Percentiles rank a stretch among this genome's conserved stretches.
Evolutionary conservation across 2,113 vertebrate species (phyloP).

Genomic region (Ornithorhynchus anatinus): DNA sequence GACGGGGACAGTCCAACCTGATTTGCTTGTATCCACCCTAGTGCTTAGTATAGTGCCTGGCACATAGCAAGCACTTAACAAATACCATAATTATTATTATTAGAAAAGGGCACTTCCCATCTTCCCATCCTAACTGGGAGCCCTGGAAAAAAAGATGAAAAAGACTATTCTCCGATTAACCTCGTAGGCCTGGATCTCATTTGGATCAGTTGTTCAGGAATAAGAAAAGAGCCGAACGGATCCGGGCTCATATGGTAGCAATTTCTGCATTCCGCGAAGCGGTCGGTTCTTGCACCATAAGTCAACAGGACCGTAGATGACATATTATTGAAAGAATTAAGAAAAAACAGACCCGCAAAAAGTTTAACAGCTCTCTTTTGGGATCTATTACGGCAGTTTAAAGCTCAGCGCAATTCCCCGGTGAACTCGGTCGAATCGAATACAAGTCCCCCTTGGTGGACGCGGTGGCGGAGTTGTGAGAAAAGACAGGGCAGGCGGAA

Average conservation of each 20-base stretch:
- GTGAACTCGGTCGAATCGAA: constrained; percentile 9
- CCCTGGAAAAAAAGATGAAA: not conserved
- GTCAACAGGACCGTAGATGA: constrained; percentile 17
- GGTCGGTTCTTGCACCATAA: constrained; percentile 22
- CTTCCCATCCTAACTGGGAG: not conserved
- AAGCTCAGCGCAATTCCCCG: not conserved
- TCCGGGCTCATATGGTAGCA: not conserved
- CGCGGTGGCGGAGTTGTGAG: too few species aligned
- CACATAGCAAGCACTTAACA: too few species aligned
- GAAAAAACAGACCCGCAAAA: constrained; percentile 5
- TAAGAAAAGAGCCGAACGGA: not conserved
- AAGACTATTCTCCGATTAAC: not conserved
- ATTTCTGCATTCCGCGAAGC: not conserved
- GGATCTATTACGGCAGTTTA: constrained; percentile 6
- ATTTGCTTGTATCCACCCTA: too few species aligned
- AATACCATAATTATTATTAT: not conserved
- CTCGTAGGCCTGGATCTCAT: not conserved
- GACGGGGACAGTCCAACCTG: too few species aligned
- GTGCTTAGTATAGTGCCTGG: too few species aligned
- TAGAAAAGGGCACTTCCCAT: not conserved
- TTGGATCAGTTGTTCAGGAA: constrained; percentile 15
- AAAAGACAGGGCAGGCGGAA: too few species aligned
- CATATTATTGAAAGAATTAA: constrained; percentile 9
- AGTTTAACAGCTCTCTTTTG: constrained; percentile 12
- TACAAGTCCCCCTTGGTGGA: too few species aligned